phyloP scores from a whole-genome alignment of 1,140 invertebrate genomes.

The Lucilia cuprina region DNA sequence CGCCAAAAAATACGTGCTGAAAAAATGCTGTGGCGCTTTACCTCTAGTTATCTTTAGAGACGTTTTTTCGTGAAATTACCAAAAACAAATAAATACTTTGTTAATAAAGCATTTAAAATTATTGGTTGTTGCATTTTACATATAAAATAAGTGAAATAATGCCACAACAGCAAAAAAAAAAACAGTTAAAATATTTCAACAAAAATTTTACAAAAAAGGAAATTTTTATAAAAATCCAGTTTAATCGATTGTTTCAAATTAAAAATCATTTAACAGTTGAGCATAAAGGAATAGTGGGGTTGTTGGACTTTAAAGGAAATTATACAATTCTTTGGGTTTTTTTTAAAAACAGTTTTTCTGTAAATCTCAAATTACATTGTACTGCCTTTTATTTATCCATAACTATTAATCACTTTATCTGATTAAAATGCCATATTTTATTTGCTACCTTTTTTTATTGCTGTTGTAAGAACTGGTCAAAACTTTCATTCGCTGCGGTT shows the following conservation, averaged over 20 bases:
- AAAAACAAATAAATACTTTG: background rate
- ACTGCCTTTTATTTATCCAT: background rate
- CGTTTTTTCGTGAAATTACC: background rate
- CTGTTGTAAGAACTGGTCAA: constrained; percentile 2
- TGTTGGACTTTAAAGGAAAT: too few species aligned
- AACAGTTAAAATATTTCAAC: too few species aligned
- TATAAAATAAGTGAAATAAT: too few species aligned
- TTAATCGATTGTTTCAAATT: background rate
- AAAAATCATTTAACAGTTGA: background rate
- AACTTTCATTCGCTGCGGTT: background rate
- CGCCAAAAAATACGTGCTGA: background rate
- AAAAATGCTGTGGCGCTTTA: background rate
- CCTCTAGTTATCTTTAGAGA: background rate
- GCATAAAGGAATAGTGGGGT: background rate
- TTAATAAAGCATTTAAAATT: constrained; percentile 4
- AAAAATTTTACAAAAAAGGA: background rate
- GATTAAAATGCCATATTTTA: background rate
- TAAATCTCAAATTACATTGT: too few species aligned
- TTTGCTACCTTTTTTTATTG: background rate
- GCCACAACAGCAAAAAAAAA: too few species aligned
- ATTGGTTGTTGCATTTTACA: background rate
- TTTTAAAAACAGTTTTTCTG: too few species aligned
- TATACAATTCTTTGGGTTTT: too few species aligned
- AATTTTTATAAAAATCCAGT: background rate
- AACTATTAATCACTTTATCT: background rate